A percentile compares a stretch with the other conserved stretches of the same genome.
These are phyloP conservation scores for Pteropus rufus DNA, from an alignment of 2,797 vertebrate genomes.

Conservation along the genomic window DNA sequence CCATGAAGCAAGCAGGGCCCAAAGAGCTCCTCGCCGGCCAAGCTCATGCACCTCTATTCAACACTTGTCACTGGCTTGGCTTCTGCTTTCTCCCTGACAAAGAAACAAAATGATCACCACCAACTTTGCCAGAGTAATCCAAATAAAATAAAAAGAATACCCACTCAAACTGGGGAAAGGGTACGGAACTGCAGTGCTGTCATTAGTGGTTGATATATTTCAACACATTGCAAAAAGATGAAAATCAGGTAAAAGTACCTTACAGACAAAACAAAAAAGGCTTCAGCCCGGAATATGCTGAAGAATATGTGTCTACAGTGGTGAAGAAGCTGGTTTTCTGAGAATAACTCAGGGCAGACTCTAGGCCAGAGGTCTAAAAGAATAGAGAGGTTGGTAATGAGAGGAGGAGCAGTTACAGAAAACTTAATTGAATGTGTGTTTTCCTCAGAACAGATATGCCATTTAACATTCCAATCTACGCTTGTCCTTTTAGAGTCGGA, in stretches of 20 bases:
- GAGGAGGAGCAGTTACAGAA: not conserved
- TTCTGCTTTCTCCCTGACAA: not conserved
- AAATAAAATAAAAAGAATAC: not conserved
- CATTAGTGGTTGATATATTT: not conserved
- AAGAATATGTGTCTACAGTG: not conserved
- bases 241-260: not conserved
- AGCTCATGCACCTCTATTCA: not conserved
- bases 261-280: not conserved
- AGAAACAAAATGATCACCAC: not conserved
- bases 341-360: not conserved
- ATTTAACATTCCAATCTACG: not conserved
- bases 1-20: not conserved
- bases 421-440: not conserved
- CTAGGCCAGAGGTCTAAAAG: not conserved
- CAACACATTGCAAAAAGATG: not conserved
- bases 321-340: not conserved
- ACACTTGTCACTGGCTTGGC: not conserved
- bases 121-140: not conserved
- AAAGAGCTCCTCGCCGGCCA: not conserved
- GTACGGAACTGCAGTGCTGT: fast-evolving
- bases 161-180: not conserved
- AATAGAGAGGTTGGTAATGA: not conserved
- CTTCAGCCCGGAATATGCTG: too few species aligned
- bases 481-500: not conserved
- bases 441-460: not conserved